These are phyloP conservation scores for Heliconius erato DNA, from an alignment of 2,888 invertebrate genomes.

Conservation along the genomic window DNA sequence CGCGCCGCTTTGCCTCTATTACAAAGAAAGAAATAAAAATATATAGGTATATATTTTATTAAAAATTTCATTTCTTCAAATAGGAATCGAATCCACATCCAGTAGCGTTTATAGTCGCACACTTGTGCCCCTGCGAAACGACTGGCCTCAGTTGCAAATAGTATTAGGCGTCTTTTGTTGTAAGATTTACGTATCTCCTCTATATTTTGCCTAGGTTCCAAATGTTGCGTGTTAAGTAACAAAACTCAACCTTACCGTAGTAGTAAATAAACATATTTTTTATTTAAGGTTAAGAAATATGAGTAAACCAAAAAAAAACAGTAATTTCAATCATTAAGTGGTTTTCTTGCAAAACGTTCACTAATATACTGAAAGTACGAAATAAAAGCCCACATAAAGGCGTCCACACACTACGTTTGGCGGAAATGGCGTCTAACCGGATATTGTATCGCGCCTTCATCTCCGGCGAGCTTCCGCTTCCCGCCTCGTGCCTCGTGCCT, in stretches of 20 bases:
- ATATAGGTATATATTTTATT: too few relatives aligned
- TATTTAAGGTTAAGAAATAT: background rate
- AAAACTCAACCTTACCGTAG: background rate
- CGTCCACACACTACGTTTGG: constrained; percentile 75
- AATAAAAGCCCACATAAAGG: constrained; percentile 49
- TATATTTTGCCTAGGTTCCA: background rate
- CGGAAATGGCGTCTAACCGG: constrained; percentile 86
- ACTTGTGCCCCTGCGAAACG: too few relatives aligned
- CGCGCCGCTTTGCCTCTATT: too few relatives aligned
- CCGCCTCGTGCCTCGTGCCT: constrained; percentile 67
- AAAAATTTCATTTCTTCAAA: too few relatives aligned
- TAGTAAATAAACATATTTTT: background rate
- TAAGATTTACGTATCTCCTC: background rate
- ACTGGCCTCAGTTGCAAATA: too few relatives aligned
- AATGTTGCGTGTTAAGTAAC: background rate
- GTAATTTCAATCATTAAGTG: background rate
- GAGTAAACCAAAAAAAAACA: background rate
- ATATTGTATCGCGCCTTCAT: constrained; percentile 87
- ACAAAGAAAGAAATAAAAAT: too few relatives aligned
- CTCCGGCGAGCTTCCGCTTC: constrained; percentile 84
- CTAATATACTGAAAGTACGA: constrained; percentile 24
- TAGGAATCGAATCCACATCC: too few relatives aligned
- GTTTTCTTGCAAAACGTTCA: background rate
- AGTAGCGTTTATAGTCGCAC: too few relatives aligned
- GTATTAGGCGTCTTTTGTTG: too few relatives aligned